Base-by-base conservation (phyloP, 2,113 vertebrate genomes). In the Tyrannus savana region DNA sequence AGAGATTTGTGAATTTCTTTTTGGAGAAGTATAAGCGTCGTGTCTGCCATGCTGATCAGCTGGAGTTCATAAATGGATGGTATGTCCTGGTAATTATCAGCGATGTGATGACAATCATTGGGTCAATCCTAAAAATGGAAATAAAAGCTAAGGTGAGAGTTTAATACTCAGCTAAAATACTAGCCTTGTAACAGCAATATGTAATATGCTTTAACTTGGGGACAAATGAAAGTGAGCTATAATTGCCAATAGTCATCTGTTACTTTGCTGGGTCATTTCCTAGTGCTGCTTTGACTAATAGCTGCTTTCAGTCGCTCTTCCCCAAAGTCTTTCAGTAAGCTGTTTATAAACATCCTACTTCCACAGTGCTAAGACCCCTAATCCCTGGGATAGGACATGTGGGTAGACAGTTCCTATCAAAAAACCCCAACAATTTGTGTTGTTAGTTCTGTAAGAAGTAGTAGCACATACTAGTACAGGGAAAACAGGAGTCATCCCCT, bases 91-190 rank as follows among this genome's bases (percentile, higher is more conserved):
- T 99, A 42, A 99, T 99, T 7, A 80, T 99, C 97, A 99, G 99
- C 21, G 99, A 99, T 92, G 91, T 99, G 39, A 96, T 99, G 98
- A 98, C 99, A 35, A 98, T 99, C 67, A 93, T 98, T 66, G 99
- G 99, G 46, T 99, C 99, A 33, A 97, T 99, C 95, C 97, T 99
- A 94, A 99, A 99, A 97, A 99, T 99, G 99, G 99, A 99, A 98
- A 99, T 99, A 97, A 99, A 99, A 96, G 98, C 98, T 53, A 99
- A 99, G 99, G 99, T 99, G 96, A 97, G 97, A 49, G 10, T 42
- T 82, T 56, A 47, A 68, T 76, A 18, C 62, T 92, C 15, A 75
- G 19, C 23, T 74, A 33, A 30, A 41, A 30, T 23, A 25, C 12
- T 83, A 24, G 39, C 35, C 7, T 79, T 79, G 33, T 68, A 55